Percentiles rank a stretch among this genome's conserved stretches.
Evolutionary conservation across 2,888 invertebrate species (phyloP).

Genomic region (Diloba caeruleocephala): DNA sequence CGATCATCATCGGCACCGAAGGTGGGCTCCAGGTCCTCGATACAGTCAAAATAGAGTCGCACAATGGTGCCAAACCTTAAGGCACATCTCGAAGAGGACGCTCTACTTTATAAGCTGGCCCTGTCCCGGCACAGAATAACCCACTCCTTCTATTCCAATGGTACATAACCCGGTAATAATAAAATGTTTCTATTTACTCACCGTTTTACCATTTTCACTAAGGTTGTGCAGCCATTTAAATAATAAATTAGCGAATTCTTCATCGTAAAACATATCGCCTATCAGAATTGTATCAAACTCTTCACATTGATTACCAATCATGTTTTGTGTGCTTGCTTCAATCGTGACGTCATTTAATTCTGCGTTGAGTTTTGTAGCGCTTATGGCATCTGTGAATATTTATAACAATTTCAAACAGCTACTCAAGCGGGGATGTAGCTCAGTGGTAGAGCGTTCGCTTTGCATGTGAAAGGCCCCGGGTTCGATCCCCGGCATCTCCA

Average conservation of each 20-base stretch:
- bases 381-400: conserved; percentile 82
- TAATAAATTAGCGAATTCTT: conserved; percentile 85
- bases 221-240: conserved; percentile 86
- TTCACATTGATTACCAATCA: conserved; percentile 75
- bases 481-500: conserved; percentile 99
- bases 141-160: too few relatives aligned
- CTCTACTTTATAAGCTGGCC: too few relatives aligned
- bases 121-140: too few relatives aligned
- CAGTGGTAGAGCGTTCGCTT: conserved; percentile 99
- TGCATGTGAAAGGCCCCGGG: conserved; percentile 99
- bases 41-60: too few relatives aligned
- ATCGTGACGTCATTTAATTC: conserved; percentile 79
- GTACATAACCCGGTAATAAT: too few relatives aligned
- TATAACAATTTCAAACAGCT: conserved; percentile 32
- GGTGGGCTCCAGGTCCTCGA: too few relatives aligned
- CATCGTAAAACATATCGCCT: conserved; percentile 92
- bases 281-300: conserved; percentile 90
- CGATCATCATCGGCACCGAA: too few relatives aligned
- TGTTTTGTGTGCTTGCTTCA: conserved; percentile 74
- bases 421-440: conserved; percentile 94
- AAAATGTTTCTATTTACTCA: conserved; percentile 47
- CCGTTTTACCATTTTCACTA: conserved; percentile 69
- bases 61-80: too few relatives aligned
- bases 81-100: too few relatives aligned
- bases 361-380: conserved; percentile 86